Evolutionary conservation across 2,797 vertebrate genomes (phyloP), one percentile per base, ranked within the genome.

Genomic region (Sebastes itinus): DNA sequence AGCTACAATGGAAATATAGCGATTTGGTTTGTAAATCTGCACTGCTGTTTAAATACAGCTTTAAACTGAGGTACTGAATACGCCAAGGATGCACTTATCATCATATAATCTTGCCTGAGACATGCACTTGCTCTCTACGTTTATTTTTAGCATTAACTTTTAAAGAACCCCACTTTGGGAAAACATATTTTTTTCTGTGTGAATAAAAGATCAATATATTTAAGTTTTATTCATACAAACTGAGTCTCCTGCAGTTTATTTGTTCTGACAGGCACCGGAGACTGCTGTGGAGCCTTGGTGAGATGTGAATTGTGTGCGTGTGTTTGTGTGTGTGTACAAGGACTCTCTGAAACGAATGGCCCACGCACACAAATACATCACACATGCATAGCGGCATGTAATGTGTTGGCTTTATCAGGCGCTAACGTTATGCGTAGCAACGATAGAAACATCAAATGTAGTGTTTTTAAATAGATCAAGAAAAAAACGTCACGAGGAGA

Each of bases 181-280:
- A 73, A 72, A 42, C 7, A 49, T 7, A 27, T 67, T 66, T 63
- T 66, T 59, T 58, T 55, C 30, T 30, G 18, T 46, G 9, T 75
- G 46, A 78, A 67, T 62, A 64, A 49, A 71, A 69, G 56, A 69
- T 77, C 35, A 4, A 33, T 79, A 58, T 23, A 30, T 75, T 68
- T 35, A 54, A 49, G 25, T 63, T 23, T 78, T 78, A 58, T 62
- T 70, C 30, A 65, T 54, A 33, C 13, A 42, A 32, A 58, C 25
- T 9, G 18, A 76, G 14, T 13, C 1, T 5, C 25, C 23, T 46
- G 72, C 27, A 12, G 63, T 75, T 58, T 58, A 35, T 65, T 78
- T 78, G 25, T 60, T 81, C n/a, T 63, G 52, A 46, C 55, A 61
- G 52, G 25, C 55, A 33, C 18, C 5, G 7, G 32, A 30, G 49